A percentile compares a stretch with the other conserved stretches of the same genome.
phyloP scores from a whole-genome alignment of 2,797 vertebrate species.

The Gymnoscopelus braueri region DNA sequence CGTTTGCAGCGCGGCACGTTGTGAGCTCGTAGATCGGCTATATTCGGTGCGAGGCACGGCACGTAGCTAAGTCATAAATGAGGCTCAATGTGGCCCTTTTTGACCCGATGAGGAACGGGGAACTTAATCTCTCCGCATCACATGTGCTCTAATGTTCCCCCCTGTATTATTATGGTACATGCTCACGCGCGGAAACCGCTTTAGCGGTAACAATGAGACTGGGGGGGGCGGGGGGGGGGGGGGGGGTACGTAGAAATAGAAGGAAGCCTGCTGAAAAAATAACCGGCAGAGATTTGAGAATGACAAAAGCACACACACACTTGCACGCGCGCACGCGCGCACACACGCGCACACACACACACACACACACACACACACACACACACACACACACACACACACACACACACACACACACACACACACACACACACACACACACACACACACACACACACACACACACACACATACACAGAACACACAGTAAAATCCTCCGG shows the following conservation, averaged over 20 bases:
- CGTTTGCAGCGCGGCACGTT: too few species aligned
- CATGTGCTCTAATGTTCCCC: slow-evolving; percentile 58
- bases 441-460: neutral
- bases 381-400: slow-evolving; percentile 22
- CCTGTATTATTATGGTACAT: slow-evolving; percentile 59
- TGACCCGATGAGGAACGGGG: slow-evolving; percentile 65
- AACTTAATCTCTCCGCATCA: slow-evolving; percentile 49
- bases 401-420: slow-evolving; percentile 13
- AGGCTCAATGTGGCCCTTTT: slow-evolving; percentile 26
- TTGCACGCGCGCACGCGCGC: neutral
- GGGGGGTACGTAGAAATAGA: slow-evolving; percentile 40
- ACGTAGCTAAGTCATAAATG: too few species aligned
- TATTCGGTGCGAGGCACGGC: too few species aligned
- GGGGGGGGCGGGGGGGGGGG: slow-evolving; percentile 2
- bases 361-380: slow-evolving; percentile 20
- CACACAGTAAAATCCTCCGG: neutral
- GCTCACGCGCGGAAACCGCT: slow-evolving; percentile 74
- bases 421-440: neutral
- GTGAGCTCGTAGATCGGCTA: too few species aligned
- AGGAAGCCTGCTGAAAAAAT: slow-evolving; percentile 70
- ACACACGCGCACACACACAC: slow-evolving; percentile 5
- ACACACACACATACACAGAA: too few species aligned
- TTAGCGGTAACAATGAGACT: slow-evolving; percentile 73
- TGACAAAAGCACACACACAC: neutral
- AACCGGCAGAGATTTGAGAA: slow-evolving; percentile 48